Evolutionary conservation across 2,113 vertebrate species (phyloP).

Genomic region (Manacus vitellinus): DNA sequence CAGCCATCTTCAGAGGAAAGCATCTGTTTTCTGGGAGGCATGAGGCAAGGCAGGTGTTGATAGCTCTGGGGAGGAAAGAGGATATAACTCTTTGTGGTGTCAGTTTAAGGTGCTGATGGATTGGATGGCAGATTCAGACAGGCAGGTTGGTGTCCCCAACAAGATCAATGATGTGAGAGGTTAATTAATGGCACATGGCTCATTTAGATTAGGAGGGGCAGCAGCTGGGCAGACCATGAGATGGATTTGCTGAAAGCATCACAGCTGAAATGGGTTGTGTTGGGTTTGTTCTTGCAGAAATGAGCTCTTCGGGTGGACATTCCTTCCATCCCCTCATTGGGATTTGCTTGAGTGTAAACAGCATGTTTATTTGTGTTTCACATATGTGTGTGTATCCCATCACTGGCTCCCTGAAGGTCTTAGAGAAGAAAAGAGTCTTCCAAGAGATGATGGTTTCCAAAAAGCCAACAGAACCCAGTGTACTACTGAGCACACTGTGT

Average conservation of each 20-base stretch:
- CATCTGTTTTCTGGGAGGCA: not conserved
- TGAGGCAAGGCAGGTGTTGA: not conserved
- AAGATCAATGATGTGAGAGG: not conserved
- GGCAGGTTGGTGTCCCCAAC: not conserved
- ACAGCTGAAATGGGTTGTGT: not conserved
- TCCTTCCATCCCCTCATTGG: not conserved
- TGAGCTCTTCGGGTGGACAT: not conserved
- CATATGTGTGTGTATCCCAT: rapidly evolving
- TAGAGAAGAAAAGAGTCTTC: not conserved
- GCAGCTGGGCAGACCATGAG: not conserved
- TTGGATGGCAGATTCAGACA: not conserved
- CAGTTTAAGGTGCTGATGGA: slow-evolving; percentile 7
- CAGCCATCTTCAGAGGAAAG: not conserved
- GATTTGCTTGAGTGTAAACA: not conserved
- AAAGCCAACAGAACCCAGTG: not conserved
- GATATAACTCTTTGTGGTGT: not conserved
- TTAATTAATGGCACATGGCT: slow-evolving; percentile 12
- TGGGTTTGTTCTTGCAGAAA: not conserved
- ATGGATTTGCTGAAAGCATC: not conserved
- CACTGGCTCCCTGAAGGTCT: not conserved
- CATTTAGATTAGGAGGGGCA: not conserved
- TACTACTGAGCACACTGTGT: not conserved
- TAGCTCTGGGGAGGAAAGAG: not conserved
- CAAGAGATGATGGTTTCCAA: not conserved
- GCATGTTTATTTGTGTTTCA: not conserved